A percentile compares a stretch with the other conserved stretches of the same genome.
phyloP scores from a whole-genome alignment of 2,797 vertebrate species.

The Arctocebus calabarensis region DNA sequence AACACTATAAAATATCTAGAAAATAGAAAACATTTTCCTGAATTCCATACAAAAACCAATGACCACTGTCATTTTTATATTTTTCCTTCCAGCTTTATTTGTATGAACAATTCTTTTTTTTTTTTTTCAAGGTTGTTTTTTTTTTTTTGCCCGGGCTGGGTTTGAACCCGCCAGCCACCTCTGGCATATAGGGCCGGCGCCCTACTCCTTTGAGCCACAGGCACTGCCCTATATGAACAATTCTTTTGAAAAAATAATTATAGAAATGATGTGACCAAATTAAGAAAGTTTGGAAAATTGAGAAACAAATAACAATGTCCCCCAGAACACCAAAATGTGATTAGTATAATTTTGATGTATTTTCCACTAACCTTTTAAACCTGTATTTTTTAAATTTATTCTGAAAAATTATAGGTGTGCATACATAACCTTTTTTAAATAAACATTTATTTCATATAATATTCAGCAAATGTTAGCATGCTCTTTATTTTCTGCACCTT shows the following conservation, averaged over 20 bases:
- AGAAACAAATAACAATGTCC: slow-evolving; percentile 36
- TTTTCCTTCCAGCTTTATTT: slow-evolving; percentile 52
- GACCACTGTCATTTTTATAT: slow-evolving; percentile 20
- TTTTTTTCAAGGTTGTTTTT: too few species aligned
- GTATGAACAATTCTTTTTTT: not conserved
- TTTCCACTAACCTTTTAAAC: slow-evolving; percentile 42
- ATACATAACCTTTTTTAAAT: not conserved
- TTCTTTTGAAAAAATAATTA: not conserved
- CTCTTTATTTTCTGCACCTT: slow-evolving; percentile 21
- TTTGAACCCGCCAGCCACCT: too few species aligned
- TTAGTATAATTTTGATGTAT: not conserved
- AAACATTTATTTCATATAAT: not conserved
- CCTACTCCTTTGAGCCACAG: too few species aligned
- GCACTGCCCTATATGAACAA: too few species aligned
- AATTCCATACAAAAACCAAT: slow-evolving; percentile 39
- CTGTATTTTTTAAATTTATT: slow-evolving; percentile 30
- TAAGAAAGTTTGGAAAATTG: slow-evolving; percentile 27
- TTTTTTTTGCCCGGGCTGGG: too few species aligned
- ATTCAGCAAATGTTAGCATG: slow-evolving; percentile 16
- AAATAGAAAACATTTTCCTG: not conserved
- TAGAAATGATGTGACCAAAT: slow-evolving; percentile 46
- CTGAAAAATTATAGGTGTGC: slow-evolving; percentile 24
- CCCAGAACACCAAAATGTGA: slow-evolving; percentile 13
- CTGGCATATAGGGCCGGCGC: too few species aligned
- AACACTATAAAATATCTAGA: slow-evolving; percentile 39